These are phyloP conservation scores for Pseudolycoriella hygida DNA, from an alignment of 2,888 invertebrate species.

Conservation along the genomic window DNA sequence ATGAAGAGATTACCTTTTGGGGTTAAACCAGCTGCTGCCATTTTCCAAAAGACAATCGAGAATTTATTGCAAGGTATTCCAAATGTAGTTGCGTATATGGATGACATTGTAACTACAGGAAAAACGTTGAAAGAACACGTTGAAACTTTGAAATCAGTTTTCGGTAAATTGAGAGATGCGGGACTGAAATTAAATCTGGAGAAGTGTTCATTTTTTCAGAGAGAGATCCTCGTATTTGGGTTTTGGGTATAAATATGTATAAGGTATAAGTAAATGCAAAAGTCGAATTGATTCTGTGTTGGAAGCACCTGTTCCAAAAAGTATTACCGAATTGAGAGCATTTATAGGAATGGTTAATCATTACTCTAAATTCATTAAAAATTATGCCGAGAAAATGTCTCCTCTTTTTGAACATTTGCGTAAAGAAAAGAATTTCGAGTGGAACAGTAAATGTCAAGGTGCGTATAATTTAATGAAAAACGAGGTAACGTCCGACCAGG, in stretches of 20 bases:
- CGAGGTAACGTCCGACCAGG: conserved; percentile 7
- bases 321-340: conserved; percentile 13
- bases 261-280: conserved; percentile 13
- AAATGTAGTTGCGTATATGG: conserved; percentile 11
- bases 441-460: conserved; percentile 16
- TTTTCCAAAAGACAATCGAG: conserved; percentile 18
- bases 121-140: conserved; percentile 12
- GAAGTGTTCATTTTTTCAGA: conserved; percentile 17
- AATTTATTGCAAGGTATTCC: conserved; percentile 14
- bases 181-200: conserved; percentile 15
- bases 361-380: conserved; percentile 12
- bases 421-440: conserved; percentile 13
- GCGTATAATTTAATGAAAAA: conserved; percentile 18
- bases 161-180: conserved; percentile 6
- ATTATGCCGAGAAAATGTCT: conserved; percentile 9
- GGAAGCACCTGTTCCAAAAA: conserved; percentile 12
- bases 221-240: conserved; percentile 9
- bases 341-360: too few species aligned
- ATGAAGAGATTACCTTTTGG: conserved; percentile 17
- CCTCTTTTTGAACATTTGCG: conserved; percentile 9
- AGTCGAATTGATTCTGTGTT: conserved; percentile 13
- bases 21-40: conserved; percentile 11
- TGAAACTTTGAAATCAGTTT: conserved; percentile 13
- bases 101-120: conserved; percentile 18
- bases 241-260: conserved; percentile 12